A percentile compares a stretch with the other conserved stretches of the same genome.
Conservation (phyloP, 2,888 invertebrate genomes). For the Cheilosia scutellata region DNA sequence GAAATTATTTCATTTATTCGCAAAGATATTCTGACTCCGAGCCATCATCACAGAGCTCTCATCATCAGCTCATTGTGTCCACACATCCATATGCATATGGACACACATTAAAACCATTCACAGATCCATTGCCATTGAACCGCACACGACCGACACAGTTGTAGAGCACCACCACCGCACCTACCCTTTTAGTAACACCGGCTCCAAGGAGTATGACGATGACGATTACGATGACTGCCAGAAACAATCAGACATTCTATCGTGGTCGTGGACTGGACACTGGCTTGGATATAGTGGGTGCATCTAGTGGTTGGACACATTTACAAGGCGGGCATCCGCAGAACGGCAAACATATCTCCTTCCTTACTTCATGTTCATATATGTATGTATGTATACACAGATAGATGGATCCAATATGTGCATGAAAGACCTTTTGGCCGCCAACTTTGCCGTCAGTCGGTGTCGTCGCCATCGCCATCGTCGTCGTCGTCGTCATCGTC, state of each 20-base stretch:
- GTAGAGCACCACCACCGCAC: background rate
- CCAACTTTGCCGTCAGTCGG: conserved; percentile 53
- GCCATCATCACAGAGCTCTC: conserved; percentile 16
- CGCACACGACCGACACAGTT: conserved; percentile 41
- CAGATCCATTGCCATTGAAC: conserved; percentile 63
- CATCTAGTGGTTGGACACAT: conserved; percentile 45
- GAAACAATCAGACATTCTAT: conserved; percentile 58
- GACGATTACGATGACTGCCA: conserved; percentile 16
- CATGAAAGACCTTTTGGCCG: conserved; percentile 69
- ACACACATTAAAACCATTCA: conserved; percentile 67
- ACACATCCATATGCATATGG: conserved; percentile 64
- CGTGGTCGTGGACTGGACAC: conserved; percentile 25
- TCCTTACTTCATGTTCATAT: background rate
- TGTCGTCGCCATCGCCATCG: background rate
- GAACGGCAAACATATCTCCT: conserved; percentile 50
- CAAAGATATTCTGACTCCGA: conserved; percentile 66
- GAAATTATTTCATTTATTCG: conserved; percentile 74
- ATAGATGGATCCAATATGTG: conserved; percentile 52
- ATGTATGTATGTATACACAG: background rate
- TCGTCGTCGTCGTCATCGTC: background rate
- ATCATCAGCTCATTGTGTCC: conserved; percentile 69
- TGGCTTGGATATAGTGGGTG: conserved; percentile 19
- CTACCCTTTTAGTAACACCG: background rate
- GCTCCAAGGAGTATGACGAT: background rate
- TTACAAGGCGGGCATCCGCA: conserved; percentile 50